Evolutionary conservation across 2,888 invertebrate genomes (phyloP), one percentile per base, ranked within the genome.

Genomic region (Agrochola lota): DNA sequence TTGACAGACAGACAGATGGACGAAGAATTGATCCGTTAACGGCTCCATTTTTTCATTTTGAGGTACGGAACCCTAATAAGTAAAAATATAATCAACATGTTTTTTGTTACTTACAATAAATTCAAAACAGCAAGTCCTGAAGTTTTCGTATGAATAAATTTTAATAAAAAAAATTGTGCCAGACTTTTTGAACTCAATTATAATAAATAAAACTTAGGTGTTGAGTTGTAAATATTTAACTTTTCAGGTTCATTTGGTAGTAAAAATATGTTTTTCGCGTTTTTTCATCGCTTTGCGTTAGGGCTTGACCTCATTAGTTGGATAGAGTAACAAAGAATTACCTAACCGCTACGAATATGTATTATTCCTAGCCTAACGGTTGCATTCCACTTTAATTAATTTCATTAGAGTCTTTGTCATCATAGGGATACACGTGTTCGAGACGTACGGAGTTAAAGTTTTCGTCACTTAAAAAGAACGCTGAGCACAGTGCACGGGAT

Each of bases 71-170:
- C 52, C 52, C 52, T 52, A 52, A 59, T 17, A 40, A 11, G 2
- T 55, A 30, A 73, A 52, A 55, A 43, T 43, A 46, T 68, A 59
- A 30, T 76, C 9, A 57, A 26, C n/a, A 74, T 40, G 23, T 72
- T 60, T 49, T 68, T 60, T 60, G 30, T n/a, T 8, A 46, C 9
- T n/a, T 8, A 46, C 9, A 64, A 49, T 49, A 83, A 83, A 49
- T 71, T 71, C 23, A 52, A 52, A 71, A 63, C 71, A 78, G 62
- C 57, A 84, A 68, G 84, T 64, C 35, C 46, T 46, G 17, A 84
- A 81, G 68, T 84, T 84, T 77, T 62, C 80, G 2, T 49, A 70
- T 49, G 80, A 84, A 79, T 79, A 83, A 83, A 78, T 81, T 81
- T 71, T 78, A 20, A 55, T 78, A 68, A 84, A 60, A 11, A 68